A percentile compares a stretch with the other conserved stretches of the same genome.
These are phyloP conservation scores for Lordiphosa stackelbergi DNA, from an alignment of 1,140 invertebrate species.

Conservation along the genomic window DNA sequence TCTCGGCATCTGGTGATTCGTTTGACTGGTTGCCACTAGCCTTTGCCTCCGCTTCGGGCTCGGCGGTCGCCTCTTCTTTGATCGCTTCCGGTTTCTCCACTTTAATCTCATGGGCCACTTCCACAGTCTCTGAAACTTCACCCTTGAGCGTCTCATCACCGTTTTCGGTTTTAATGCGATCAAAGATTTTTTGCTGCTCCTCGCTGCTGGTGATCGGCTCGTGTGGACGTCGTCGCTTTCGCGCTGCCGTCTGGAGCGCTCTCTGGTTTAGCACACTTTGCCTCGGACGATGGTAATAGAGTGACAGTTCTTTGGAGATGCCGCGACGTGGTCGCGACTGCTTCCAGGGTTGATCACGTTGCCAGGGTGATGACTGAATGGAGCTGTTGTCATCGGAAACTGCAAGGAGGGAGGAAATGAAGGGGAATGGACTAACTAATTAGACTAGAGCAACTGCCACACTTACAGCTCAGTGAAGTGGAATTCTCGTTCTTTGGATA, in stretches of 20 bases:
- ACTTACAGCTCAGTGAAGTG: conserved; percentile 78
- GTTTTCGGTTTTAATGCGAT: conserved; percentile 38
- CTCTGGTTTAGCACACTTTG: conserved; percentile 77
- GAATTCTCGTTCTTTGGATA: conserved; percentile 74
- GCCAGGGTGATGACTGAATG: conserved; percentile 91
- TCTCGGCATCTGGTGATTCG: conserved; percentile 9
- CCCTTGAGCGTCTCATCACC: conserved; percentile 59
- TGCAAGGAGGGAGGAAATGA: conserved; percentile 48
- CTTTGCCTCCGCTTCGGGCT: conserved; percentile 15
- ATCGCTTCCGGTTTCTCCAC: conserved; percentile 29
- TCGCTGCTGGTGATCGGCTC: conserved; percentile 60
- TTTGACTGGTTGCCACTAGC: too few relatives aligned
- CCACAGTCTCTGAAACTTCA: conserved; percentile 13
- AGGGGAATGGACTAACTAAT: not conserved
- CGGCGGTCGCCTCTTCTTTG: conserved; percentile 28
- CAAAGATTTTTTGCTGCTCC: conserved; percentile 40
- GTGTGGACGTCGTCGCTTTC: conserved; percentile 81
- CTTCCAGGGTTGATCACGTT: conserved; percentile 92
- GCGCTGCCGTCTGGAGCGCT: conserved; percentile 72
- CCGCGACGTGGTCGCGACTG: conserved; percentile 85
- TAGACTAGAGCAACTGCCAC: not conserved
- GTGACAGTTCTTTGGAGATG: conserved; percentile 84
- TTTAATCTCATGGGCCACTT: conserved; percentile 35
- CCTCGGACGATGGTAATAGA: conserved; percentile 83
- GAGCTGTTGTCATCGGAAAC: conserved; percentile 93